These are phyloP conservation scores for Ophion slaviceki DNA, from an alignment of 2,888 invertebrate genomes.

Conservation along the genomic window DNA sequence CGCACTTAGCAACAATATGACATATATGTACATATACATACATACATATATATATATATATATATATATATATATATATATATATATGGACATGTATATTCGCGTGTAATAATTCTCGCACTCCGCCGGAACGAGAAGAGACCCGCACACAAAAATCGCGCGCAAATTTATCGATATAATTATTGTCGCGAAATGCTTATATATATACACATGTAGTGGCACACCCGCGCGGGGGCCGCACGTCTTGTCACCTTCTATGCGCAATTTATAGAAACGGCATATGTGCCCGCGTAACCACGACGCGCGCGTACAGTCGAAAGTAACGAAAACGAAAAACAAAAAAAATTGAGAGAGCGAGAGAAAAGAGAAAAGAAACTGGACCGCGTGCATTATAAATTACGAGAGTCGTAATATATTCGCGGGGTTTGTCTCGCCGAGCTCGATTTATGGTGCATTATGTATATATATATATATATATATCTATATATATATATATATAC, in stretches of 20 bases:
- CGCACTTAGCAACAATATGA: constrained; percentile 22
- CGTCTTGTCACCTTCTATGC: no score
- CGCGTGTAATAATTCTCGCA: neutral
- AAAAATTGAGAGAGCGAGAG: neutral
- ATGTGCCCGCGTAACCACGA: no score
- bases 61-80: no score
- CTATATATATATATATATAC: no score
- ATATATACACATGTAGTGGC: neutral
- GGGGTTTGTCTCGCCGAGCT: constrained; percentile 53
- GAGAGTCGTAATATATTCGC: constrained; percentile 39
- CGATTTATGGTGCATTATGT: constrained; percentile 66
- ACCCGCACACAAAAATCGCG: neutral
- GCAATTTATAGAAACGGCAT: no score
- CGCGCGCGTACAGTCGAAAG: no score
- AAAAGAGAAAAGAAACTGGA: constrained; percentile 35
- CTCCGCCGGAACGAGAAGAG: neutral
- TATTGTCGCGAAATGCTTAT: neutral
- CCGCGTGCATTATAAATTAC: constrained; percentile 51
- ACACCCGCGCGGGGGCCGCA: neutral
- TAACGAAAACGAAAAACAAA: neutral
- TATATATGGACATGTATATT: no score
- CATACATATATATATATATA: constrained; percentile 20
- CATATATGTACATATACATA: constrained; percentile 38
- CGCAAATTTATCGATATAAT: neutral
- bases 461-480: neutral